Evolutionary conservation across 2,888 invertebrate species (phyloP).

Genomic region (Sinodicranocentrus sp.): DNA sequence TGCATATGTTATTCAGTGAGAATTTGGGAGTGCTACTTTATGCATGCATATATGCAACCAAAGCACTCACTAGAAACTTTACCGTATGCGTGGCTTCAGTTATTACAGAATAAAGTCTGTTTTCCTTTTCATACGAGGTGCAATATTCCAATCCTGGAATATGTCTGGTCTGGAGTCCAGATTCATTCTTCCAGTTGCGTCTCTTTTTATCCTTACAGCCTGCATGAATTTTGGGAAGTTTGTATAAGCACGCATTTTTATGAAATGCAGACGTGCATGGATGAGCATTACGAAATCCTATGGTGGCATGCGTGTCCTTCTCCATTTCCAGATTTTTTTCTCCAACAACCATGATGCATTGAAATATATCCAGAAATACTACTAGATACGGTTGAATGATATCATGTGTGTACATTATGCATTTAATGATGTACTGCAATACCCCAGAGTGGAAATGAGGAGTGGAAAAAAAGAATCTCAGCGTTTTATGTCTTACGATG

Average conservation of each 20-base stretch:
- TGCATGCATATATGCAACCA: constrained; percentile 22
- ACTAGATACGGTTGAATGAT: background rate
- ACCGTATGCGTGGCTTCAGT: background rate
- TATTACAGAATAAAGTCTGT: background rate
- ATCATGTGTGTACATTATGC: constrained; percentile 28
- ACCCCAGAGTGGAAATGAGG: background rate
- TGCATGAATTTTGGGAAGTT: background rate
- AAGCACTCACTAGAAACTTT: no score
- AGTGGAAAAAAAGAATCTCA: background rate
- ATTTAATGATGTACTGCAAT: constrained; percentile 21
- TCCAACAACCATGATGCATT: no score
- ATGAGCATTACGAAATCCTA: background rate
- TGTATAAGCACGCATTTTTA: constrained; percentile 16
- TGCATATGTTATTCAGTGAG: no score
- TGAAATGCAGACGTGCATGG: background rate
- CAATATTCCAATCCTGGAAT: no score
- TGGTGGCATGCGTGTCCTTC: no score
- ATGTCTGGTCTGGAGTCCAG: constrained; percentile 16
- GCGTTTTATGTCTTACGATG: background rate
- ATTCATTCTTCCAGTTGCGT: constrained; percentile 7
- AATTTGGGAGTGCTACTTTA: constrained; percentile 8
- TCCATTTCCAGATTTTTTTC: no score
- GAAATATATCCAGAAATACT: no score
- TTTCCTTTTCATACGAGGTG: background rate
- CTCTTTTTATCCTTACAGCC: no score